Evolutionary conservation across 2,113 vertebrate genomes (phyloP).

Genomic region (Halcyon senegalensis): DNA sequence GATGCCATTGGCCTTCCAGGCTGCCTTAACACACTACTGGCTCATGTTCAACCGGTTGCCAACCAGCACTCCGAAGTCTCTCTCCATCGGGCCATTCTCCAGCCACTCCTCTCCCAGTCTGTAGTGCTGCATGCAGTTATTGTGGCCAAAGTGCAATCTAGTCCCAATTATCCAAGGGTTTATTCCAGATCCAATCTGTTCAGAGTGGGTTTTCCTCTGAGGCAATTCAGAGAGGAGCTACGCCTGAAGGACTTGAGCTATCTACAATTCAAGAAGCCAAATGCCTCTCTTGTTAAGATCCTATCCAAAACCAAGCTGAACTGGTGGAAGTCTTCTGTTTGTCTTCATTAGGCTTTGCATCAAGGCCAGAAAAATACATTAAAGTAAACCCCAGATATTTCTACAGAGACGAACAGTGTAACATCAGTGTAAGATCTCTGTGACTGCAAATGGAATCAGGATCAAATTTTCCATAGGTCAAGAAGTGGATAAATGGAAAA

Average conservation of each 20-base stretch:
- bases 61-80: too few relatives aligned
- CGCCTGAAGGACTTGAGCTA: neutral
- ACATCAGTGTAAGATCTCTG: neutral
- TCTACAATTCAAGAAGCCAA: neutral
- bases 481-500: neutral
- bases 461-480: neutral
- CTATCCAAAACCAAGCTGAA: neutral
- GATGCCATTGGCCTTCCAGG: too few relatives aligned
- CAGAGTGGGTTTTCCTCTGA: neutral
- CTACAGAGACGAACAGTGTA: neutral
- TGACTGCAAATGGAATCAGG: neutral
- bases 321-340: neutral
- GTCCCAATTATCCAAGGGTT: constrained; percentile 18
- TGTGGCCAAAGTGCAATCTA: neutral
- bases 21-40: too few relatives aligned
- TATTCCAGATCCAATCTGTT: constrained; percentile 7
- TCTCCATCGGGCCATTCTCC: too few relatives aligned
- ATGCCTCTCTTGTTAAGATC: neutral
- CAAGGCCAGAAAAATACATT: neutral
- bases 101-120: too few relatives aligned
- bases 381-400: neutral
- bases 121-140: too few relatives aligned
- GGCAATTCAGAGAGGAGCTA: neutral
- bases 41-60: too few relatives aligned
- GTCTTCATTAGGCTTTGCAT: constrained; percentile 12